Conservation (phyloP, 2,797 vertebrate genomes). For the Paratrypauchen microcephalus region DNA sequence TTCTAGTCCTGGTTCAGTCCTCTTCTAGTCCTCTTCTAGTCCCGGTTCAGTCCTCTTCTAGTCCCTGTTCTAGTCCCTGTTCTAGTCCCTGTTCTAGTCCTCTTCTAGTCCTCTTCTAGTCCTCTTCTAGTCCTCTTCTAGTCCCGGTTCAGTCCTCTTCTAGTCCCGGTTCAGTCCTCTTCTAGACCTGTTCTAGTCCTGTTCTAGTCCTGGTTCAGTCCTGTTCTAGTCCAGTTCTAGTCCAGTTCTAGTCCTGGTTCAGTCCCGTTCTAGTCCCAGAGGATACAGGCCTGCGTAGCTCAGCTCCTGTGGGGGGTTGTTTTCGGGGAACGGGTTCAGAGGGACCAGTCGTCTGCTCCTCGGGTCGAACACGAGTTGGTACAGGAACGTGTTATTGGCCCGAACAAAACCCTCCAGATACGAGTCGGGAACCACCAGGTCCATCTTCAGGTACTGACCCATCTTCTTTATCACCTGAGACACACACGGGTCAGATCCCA, state of each 20-base stretch:
- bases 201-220: not conserved
- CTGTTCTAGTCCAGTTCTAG: not conserved
- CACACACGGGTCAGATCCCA: not conserved
- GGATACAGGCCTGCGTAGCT: conserved; percentile 94
- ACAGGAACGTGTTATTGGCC: conserved; percentile 96
- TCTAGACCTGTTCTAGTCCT: not conserved
- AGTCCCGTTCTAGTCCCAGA: conserved; percentile 25
- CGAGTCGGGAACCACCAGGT: conserved; percentile 84
- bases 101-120: not conserved
- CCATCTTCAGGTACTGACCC: conserved; percentile 94
- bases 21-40: not conserved
- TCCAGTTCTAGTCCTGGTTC: not conserved
- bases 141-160: not conserved
- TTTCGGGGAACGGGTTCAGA: conserved; percentile 86
- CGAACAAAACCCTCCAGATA: conserved; percentile 89
- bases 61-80: not conserved
- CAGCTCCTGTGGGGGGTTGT: conserved; percentile 79
- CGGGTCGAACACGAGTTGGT: conserved; percentile 97
- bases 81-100: not conserved
- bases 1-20: not conserved
- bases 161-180: not conserved
- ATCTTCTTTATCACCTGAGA: conserved; percentile 94
- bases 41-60: not conserved
- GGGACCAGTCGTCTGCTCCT: conserved; percentile 85
- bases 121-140: too few relatives aligned